Conservation (phyloP, 2,113 vertebrate species). For the Spea multiplicata region DNA sequence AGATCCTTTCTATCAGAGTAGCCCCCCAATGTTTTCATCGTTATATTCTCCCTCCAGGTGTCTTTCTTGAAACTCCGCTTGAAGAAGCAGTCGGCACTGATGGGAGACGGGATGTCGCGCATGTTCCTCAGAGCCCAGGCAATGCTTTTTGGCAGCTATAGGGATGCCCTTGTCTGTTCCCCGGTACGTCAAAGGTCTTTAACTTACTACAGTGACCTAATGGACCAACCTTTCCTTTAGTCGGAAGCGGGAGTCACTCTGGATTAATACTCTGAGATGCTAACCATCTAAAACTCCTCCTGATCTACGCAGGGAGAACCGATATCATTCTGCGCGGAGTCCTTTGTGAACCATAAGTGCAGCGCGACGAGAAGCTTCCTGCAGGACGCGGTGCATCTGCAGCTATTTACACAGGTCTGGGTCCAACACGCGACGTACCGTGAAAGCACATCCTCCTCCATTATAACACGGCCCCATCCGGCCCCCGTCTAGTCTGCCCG, state of each 20-base stretch:
- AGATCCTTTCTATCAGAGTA: too few relatives aligned
- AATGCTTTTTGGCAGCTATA: constrained; percentile 82
- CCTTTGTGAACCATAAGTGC: constrained; percentile 77
- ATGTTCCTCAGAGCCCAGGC: constrained; percentile 83
- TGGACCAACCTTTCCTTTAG: neutral
- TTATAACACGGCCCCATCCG: neutral
- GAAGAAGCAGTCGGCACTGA: constrained; percentile 72
- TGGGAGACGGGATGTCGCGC: constrained; percentile 77
- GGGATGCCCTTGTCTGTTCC: constrained; percentile 67
- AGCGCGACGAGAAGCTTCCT: constrained; percentile 74
- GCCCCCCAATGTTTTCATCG: too few relatives aligned
- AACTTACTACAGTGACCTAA: neutral
- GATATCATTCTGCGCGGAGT: constrained; percentile 71
- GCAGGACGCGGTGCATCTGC: constrained; percentile 76
- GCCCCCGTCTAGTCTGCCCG: too few relatives aligned
- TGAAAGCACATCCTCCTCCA: neutral
- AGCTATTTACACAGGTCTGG: constrained; percentile 86
- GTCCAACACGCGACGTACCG: too few relatives aligned
- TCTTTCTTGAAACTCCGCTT: constrained; percentile 73
- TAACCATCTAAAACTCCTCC: neutral
- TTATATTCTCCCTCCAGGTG: constrained; percentile 59
- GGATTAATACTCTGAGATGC: too few relatives aligned
- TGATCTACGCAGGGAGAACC: constrained; percentile 63
- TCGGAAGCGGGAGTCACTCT: neutral
- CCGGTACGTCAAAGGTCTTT: constrained; percentile 48